Percentiles rank a stretch among this genome's conserved stretches.
Evolutionary conservation across 2,113 vertebrate genomes (phyloP).

Genomic region (Atractosteus spatula): DNA sequence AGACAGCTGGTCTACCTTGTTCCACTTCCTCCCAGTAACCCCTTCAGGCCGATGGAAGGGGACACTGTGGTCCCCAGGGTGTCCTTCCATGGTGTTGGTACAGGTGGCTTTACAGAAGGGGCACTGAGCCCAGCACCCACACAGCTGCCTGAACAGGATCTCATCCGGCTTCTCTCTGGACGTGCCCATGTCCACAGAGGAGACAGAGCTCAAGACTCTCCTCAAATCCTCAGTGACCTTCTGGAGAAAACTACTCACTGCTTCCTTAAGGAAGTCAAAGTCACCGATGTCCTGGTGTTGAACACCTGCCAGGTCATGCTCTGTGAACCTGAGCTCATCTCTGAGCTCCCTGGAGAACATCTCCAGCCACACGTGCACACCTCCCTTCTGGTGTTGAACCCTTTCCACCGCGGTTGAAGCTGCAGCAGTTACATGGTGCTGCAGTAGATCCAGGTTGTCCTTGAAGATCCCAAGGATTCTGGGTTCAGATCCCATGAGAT

Average conservation of each 20-base stretch:
- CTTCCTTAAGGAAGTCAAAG: slow-evolving; percentile 37
- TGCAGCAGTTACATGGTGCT: slow-evolving; percentile 24
- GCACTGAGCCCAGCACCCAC: slow-evolving; percentile 49
- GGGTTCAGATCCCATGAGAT: slow-evolving; percentile 30
- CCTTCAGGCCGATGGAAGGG: slow-evolving; percentile 42
- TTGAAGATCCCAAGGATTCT: slow-evolving; percentile 7
- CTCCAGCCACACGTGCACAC: slow-evolving; percentile 24
- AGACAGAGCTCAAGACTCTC: background rate
- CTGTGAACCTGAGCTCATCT: background rate
- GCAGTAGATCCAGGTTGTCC: slow-evolving; percentile 19
- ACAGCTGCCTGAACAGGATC: slow-evolving; percentile 44
- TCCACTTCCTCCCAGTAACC: slow-evolving; percentile 17
- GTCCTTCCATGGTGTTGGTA: slow-evolving; percentile 37
- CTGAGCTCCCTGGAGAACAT: slow-evolving; percentile 24
- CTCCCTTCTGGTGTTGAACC: background rate
- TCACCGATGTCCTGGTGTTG: slow-evolving; percentile 13
- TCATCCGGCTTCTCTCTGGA: slow-evolving; percentile 25
- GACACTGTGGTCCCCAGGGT: slow-evolving; percentile 26
- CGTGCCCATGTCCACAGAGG: background rate
- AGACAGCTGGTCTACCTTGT: background rate
- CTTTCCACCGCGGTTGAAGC: slow-evolving; percentile 8
- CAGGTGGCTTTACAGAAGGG: slow-evolving; percentile 55
- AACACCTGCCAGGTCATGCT: background rate
- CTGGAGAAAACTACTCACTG: background rate
- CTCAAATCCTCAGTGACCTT: background rate